Evolutionary conservation across 2,888 invertebrate genomes (phyloP).

Genomic region (Drosophila neoperkinsi): DNA sequence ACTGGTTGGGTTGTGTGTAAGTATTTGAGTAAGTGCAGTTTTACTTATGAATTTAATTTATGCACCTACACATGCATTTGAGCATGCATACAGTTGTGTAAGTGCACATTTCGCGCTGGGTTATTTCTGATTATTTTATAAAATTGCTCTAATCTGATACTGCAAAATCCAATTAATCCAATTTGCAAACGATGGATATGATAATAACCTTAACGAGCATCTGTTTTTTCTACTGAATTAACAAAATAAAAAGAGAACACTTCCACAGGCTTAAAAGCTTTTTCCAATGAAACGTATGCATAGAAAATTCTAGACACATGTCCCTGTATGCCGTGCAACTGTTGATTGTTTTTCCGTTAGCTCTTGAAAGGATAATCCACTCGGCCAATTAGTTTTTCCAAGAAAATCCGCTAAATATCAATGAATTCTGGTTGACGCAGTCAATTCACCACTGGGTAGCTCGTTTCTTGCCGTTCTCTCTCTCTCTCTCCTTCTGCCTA

Average conservation of each 20-base stretch:
- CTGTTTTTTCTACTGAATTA: neutral
- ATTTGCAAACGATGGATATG: neutral
- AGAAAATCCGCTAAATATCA: conserved; percentile 23
- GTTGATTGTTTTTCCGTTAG: conserved; percentile 3
- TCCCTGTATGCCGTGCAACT: neutral
- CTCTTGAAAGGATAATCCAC: conserved; percentile 22
- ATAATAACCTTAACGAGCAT: neutral
- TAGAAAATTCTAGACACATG: neutral
- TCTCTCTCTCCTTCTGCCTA: neutral
- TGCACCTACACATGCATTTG: conserved; percentile 9
- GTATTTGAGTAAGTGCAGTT: conserved; percentile 9
- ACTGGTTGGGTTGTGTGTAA: conserved; percentile 12
- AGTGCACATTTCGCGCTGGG: neutral
- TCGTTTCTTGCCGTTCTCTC: conserved; percentile 16
- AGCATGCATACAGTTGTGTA: neutral
- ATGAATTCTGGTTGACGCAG: conserved; percentile 44
- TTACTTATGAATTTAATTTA: conserved; percentile 40
- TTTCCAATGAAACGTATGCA: neutral
- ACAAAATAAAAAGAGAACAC: neutral
- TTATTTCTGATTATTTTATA: neutral
- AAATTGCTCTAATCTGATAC: neutral
- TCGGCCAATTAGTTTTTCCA: conserved; percentile 17
- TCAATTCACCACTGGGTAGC: conserved; percentile 58
- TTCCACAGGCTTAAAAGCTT: neutral
- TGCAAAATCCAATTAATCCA: neutral